Evolutionary conservation across 2,797 vertebrate genomes (phyloP), one percentile per base, ranked within the genome.

Genomic region (Hippocampus kuda): DNA sequence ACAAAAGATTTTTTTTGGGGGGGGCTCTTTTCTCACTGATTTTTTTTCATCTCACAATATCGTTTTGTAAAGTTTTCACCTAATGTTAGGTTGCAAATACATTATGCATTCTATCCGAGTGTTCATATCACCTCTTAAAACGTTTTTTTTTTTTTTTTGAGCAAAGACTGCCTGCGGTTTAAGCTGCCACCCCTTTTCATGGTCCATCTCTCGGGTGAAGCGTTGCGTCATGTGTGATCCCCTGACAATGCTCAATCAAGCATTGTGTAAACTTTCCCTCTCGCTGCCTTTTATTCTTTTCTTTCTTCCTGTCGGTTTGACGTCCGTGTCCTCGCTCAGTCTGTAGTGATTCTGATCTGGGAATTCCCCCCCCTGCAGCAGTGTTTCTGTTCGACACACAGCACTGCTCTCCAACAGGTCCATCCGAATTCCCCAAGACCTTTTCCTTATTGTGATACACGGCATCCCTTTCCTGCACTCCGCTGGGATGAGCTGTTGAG

Each of bases 321-420:
- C 5, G 41, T 13, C 41, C 15, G 13, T 27, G 63, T 48, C 63
- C 22, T n/a, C 42, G 44, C 42, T 65, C 42, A 26, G 63, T 65
- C 18, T 18, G n/a, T n/a, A 46, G 63, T 44, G 6, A 26, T 42
- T 64, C 41, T 48, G 63, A 65, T 65, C 63, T 46, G 24, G 6
- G 1, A 65, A 48, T 42, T 46, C 20, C 61, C 30, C 30, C 30
- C 38, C 41, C 61, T n/a, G 61, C 38, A 24, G 61, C 38, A 22
- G 15, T 63, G 38, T 42, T 42, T 63, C 61, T 20, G 60, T 63
- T 63, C 24, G 12, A 42, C 61, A 44, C 20, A 63, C 61, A 63
- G 20, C 9, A 24, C 4, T 42, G 41, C 22, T 42, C 61, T 42
- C 61, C 38, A 24, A 16, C 16, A 12, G 38, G 22, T 63, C 61